Conservation (phyloP, 2,888 invertebrate species). For the Microchrysa polita region DNA sequence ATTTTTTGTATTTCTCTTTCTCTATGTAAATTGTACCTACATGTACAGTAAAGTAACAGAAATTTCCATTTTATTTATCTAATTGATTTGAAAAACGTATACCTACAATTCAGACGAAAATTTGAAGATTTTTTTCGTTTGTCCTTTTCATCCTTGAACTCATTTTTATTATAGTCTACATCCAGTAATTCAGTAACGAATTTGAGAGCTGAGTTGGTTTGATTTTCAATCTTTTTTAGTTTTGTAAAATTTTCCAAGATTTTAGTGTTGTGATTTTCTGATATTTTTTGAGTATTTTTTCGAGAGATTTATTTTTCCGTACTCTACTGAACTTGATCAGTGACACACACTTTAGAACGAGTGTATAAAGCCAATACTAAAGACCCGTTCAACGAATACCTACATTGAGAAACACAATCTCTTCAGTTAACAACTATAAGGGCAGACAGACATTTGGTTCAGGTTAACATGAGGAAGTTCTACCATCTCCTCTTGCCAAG, state of each 20-base stretch:
- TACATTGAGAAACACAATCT: neutral
- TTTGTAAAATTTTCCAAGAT: constrained; percentile 20
- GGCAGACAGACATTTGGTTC: no score
- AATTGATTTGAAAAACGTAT: neutral
- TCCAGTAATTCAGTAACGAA: neutral
- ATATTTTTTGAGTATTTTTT: constrained; percentile 3
- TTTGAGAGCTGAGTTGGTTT: constrained; percentile 21
- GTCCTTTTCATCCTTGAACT: neutral
- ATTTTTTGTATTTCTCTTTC: constrained; percentile 32
- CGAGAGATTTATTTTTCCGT: neutral
- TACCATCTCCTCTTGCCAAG: no score
- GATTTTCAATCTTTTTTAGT: constrained; percentile 25
- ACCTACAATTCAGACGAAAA: no score
- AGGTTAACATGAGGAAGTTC: no score
- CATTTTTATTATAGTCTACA: neutral
- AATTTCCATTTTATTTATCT: constrained; percentile 13
- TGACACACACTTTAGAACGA: constrained; percentile 1
- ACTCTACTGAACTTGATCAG: neutral
- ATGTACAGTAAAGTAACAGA: constrained; percentile 13
- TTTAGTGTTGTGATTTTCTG: constrained; percentile 28
- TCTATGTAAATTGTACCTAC: constrained; percentile 42
- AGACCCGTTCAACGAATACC: constrained; percentile 7
- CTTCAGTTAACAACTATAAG: no score
- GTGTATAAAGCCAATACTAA: constrained; percentile 18
- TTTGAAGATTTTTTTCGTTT: constrained; percentile 9